A percentile compares a stretch with the other conserved stretches of the same genome.
Evolutionary conservation across 2,113 vertebrate species (phyloP).

Genomic region (Galeopterus variegatus): DNA sequence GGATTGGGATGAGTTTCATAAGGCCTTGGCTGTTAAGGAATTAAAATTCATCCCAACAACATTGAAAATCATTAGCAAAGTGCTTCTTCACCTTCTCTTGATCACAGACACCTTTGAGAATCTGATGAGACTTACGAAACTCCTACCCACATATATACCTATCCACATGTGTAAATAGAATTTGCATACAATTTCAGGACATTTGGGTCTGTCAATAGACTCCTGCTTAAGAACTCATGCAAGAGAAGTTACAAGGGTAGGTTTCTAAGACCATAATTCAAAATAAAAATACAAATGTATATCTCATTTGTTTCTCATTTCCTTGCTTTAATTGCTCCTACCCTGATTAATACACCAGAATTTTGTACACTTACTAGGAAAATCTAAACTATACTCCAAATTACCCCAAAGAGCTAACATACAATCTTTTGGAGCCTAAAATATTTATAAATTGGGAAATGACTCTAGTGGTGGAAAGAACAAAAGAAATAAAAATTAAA

Average conservation of each 20-base stretch:
- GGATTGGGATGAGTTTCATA: neutral
- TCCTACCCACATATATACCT: neutral
- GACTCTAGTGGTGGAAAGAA: neutral
- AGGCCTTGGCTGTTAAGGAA: neutral
- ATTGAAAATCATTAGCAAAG: neutral
- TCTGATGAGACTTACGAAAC: neutral
- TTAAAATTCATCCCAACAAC: neutral
- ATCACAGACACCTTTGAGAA: constrained; percentile 20
- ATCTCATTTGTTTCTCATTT: neutral
- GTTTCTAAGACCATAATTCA: neutral
- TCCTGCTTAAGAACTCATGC: neutral
- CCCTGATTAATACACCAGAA: neutral
- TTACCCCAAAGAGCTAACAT: neutral
- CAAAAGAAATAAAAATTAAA: neutral
- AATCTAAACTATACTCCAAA: neutral
- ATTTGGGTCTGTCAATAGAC: neutral
- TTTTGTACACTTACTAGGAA: neutral
- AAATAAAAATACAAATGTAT: neutral
- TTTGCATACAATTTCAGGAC: neutral
- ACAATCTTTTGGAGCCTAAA: neutral
- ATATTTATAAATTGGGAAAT: neutral
- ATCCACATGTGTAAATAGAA: neutral
- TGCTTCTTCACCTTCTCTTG: neutral
- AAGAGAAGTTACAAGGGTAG: neutral
- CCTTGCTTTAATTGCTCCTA: neutral